Evolutionary conservation across 2,888 invertebrate genomes (phyloP), one percentile per base, ranked within the genome.

Genomic region (Rhyacophila evoluta): DNA sequence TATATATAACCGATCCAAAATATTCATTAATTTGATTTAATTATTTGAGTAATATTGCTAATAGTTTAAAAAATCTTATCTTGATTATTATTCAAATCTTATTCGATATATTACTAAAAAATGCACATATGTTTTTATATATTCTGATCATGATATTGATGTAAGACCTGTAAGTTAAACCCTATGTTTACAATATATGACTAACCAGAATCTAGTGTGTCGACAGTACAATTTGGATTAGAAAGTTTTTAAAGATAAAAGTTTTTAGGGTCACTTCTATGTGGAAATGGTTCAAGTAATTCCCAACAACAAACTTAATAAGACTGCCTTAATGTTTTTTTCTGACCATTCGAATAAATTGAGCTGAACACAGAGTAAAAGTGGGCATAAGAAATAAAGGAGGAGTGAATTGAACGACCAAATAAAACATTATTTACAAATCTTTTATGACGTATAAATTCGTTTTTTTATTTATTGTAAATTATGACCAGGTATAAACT

Each of bases 181-280:
- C 29, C 10, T 55, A 8, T 55, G 25, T 55, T 55, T 19, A 8
- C 2, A 55, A 19, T 55, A 19, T 19, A 55, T 55, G 55, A 19
- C 55, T 6, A 4, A 33, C 29, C 2, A 33, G 4, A 33, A 6
- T 33, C 10, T 19, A 55, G 55, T 55, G 19, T 19, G 55, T 12
- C 55, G 55, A 55, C 55, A 55, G 55, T 19, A 8, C 55, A 55
- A 55, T 55, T 55, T 25, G 55, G 55, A 55, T 77, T 77, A 55
- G 77, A 72, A 77, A 77, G 72, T 77, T 77, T 77, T 33, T 77
- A 77, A 77, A 77, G 72, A 77, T 77, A 77, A 77, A 77, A 77
- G 77, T 77, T 77, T 72, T 77, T 77, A 77, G 72, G 77, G 77
- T 77, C 77, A 77, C 72, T 77, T 55, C 55, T 15, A 55, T 55